A percentile compares a stretch with the other conserved stretches of the same genome.
Conservation (phyloP, 1,140 invertebrate species). For the Muscidifurax raptorellus region DNA sequence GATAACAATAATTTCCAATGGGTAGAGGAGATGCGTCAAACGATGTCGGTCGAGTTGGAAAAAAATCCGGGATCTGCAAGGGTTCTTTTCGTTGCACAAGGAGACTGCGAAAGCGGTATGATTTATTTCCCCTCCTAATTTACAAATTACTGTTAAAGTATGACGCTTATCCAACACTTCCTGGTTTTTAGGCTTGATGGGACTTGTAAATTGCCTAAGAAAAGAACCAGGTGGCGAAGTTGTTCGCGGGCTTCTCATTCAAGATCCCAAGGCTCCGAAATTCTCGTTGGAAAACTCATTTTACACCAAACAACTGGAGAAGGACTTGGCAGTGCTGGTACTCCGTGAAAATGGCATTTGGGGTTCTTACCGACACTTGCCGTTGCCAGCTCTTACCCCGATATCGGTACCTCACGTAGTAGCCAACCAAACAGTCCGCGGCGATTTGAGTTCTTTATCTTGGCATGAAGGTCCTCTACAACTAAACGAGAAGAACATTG, state of each 20-base stretch:
- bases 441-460: constrained; percentile 87
- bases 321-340: constrained; percentile 88
- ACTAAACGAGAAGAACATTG: too few relatives aligned
- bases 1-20: constrained; percentile 73
- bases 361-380: constrained; percentile 84
- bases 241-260: constrained; percentile 79
- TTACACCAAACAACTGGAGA: constrained; percentile 79
- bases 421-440: constrained; percentile 80
- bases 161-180: too few relatives aligned
- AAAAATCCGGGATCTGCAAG: constrained; percentile 51
- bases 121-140: too few relatives aligned
- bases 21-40: constrained; percentile 74
- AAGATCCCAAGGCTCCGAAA: constrained; percentile 79
- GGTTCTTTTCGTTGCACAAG: constrained; percentile 78
- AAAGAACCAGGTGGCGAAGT: constrained; percentile 82
- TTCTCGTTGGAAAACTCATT: constrained; percentile 80
- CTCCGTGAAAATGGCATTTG: constrained; percentile 81
- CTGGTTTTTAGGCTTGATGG: constrained; percentile 85
- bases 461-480: constrained; percentile 89
- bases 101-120: constrained; percentile 81
- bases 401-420: too few relatives aligned
- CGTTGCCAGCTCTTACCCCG: constrained; percentile 74
- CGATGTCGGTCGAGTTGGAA: constrained; percentile 75
- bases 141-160: too few relatives aligned
- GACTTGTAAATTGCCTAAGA: constrained; percentile 86